These are phyloP conservation scores for Danaus melanippus DNA, from an alignment of 1,140 invertebrate species.

Conservation along the genomic window DNA sequence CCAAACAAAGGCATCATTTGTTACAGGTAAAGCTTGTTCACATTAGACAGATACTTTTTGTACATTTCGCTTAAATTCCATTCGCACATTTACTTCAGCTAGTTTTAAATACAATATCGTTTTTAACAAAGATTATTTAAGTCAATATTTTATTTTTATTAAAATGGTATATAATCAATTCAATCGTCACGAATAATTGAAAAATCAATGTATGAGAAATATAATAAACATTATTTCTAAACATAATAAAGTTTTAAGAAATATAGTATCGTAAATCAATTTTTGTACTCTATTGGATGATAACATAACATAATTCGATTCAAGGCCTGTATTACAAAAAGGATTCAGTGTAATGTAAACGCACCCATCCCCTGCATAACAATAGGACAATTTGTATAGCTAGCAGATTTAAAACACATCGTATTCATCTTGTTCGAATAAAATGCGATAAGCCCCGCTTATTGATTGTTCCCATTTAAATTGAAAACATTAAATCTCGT, in stretches of 20 bases:
- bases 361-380: conserved; percentile 31
- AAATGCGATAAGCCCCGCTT: conserved; percentile 60
- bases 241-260: no score
- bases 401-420: conserved; percentile 61
- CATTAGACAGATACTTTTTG: background rate
- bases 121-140: conserved; percentile 7
- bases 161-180: no score
- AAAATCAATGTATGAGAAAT: no score
- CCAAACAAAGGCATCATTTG: conserved; percentile 28
- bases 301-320: no score
- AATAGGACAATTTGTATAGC: conserved; percentile 48
- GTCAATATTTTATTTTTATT: background rate
- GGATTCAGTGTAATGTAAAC: conserved; percentile 11
- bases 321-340: no score
- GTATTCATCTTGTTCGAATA: conserved; percentile 56
- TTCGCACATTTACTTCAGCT: no score
- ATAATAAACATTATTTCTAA: no score
- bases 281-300: no score
- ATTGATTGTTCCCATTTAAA: conserved; percentile 67
- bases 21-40: conserved; percentile 13
- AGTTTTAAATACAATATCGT: conserved; percentile 6
- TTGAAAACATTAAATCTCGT: conserved; percentile 57
- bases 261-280: no score
- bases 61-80: no score
- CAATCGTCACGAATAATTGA: no score